Base-by-base conservation (phyloP, 2,113 vertebrate genomes). In the Austrofundulus limnaeus region DNA sequence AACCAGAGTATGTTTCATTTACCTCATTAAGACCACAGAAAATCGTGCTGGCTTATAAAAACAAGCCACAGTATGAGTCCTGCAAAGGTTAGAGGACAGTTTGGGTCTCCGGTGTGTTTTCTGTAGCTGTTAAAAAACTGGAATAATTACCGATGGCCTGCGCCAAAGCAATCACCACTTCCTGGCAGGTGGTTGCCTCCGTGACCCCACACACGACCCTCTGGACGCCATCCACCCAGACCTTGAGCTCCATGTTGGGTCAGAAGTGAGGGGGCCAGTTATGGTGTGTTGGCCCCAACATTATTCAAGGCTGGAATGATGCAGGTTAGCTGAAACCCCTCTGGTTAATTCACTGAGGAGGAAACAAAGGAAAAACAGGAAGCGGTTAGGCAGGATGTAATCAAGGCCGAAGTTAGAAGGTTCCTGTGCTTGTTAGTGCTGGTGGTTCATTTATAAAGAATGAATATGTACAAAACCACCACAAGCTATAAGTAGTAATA, bases 171-270 rank as follows among this genome's bases (percentile, higher is more conserved):
- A 99, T 98, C n/a, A 99, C 97, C 67, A 99, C 97, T 72, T 99
- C 97, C 80, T 99, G 96, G 92, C 97, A 99, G 37, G 97, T 98
- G 54, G 97, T 99, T 71, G 94, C 94, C 88, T 99, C 96, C 0
- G 96, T 98, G 87, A 99, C 96, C 5, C 97, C 97, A 23, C 97
- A 99, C 46, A 99, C 96, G 2, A 98, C 96, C 66, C 97, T 94
- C 90, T 99, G 97, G 66, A 98, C 94, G 86, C 96, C 97, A 72
- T 98, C 97, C 70, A 98, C 97, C 97, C 97, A 99, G 76, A 98
- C 97, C 86, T 99, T 99, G 61, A 99, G 95, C 91, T 99, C 97
- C 97, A 99, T 99, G 87, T 87, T 93, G 80, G 75, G 85, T 89
- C 88, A 92, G 80, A 84, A 80, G 55, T 25, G 61, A 83, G 61